A percentile compares a stretch with the other conserved stretches of the same genome.
phyloP scores from a whole-genome alignment of 2,797 vertebrate species.

The Aulostomus chinensis region DNA sequence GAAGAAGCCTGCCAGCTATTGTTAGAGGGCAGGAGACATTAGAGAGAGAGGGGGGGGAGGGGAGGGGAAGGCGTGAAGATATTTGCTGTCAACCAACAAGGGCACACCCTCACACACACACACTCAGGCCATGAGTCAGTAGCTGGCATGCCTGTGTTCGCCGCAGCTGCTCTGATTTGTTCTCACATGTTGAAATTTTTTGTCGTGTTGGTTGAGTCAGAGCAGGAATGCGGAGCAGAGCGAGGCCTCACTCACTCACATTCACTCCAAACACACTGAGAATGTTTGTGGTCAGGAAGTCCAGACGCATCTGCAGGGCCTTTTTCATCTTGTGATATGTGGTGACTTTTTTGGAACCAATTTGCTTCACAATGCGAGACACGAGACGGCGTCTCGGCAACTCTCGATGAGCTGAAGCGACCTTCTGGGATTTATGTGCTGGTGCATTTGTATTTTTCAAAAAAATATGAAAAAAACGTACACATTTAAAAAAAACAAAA shows the following conservation, averaged over 20 bases:
- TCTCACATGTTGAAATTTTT: not conserved
- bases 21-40: slow-evolving; percentile 25
- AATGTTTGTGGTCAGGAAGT: slow-evolving; percentile 5
- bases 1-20: slow-evolving; percentile 39
- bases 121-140: slow-evolving; percentile 35
- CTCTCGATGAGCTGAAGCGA: too few relatives aligned
- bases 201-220: not conserved
- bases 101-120: not conserved
- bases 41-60: not conserved
- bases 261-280: not conserved
- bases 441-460: too few relatives aligned
- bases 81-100: slow-evolving; percentile 12
- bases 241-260: not conserved
- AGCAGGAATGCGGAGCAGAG: slow-evolving; percentile 10
- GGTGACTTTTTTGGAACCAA: too few relatives aligned
- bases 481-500: too few relatives aligned
- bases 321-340: too few relatives aligned
- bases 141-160: slow-evolving; percentile 4
- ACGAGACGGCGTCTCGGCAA: too few relatives aligned
- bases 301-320: not conserved
- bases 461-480: too few relatives aligned
- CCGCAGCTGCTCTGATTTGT: slow-evolving; percentile 16
- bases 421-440: too few relatives aligned
- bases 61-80: not conserved
- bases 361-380: too few relatives aligned